Percentiles rank a stretch among this genome's conserved stretches.
Evolutionary conservation across 2,113 vertebrate species (phyloP).

Genomic region (Psammodynastes pulverulentus): DNA sequence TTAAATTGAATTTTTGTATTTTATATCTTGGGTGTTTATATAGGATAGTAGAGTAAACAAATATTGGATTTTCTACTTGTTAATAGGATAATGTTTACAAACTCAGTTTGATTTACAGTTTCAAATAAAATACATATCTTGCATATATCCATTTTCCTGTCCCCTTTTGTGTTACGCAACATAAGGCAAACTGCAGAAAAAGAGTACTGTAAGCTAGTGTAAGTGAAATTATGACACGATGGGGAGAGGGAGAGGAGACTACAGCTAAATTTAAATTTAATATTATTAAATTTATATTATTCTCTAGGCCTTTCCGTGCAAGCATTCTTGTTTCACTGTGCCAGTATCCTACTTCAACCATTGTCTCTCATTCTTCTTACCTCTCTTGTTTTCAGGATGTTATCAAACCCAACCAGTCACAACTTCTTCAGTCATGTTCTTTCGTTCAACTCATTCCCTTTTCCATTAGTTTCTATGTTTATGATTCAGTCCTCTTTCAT

Average conservation of each 20-base stretch:
- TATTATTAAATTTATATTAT: too few relatives aligned
- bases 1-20: slow-evolving; percentile 4
- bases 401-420: not conserved
- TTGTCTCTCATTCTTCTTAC: not conserved
- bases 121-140: not conserved
- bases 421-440: not conserved
- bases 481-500: not conserved
- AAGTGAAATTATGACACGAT: not conserved
- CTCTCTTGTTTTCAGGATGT: not conserved
- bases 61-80: not conserved
- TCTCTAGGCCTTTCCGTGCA: not conserved
- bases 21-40: not conserved
- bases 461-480: not conserved
- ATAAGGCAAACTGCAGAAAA: not conserved
- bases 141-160: not conserved
- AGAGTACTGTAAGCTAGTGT: not conserved
- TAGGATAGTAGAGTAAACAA: not conserved
- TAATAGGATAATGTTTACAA: not conserved
- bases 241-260: not conserved
- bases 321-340: not conserved
- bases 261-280: not conserved
- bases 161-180: not conserved
- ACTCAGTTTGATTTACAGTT: not conserved
- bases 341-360: not conserved
- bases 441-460: not conserved